phyloP scores from a whole-genome alignment of 30 jellyfish, hydroid and myxozoan genomes.

The Clytia hemisphaerica region DNA sequence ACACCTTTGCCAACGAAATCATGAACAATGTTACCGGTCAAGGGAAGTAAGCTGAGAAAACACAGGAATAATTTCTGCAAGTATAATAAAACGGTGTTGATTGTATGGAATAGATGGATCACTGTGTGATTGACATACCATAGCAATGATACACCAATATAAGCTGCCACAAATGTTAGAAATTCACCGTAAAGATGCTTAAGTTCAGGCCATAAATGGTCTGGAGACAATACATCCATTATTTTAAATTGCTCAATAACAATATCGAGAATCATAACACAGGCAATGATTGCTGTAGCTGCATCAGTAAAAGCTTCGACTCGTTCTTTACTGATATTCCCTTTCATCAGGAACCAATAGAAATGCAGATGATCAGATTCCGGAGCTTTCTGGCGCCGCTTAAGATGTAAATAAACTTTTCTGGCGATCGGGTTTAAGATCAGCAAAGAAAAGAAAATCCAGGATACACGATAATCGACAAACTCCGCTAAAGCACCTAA shows the following conservation, averaged over 20 bases:
- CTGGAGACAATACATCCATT: not conserved
- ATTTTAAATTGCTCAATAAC: conserved; percentile 27
- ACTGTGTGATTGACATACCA: conserved; percentile 34
- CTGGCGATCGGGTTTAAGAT: conserved; percentile 12
- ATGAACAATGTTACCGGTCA: conserved; percentile 19
- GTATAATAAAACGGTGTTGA: conserved; percentile 16
- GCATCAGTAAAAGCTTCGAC: conserved; percentile 39
- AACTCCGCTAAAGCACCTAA: conserved; percentile 15
- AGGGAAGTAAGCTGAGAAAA: conserved; percentile 15
- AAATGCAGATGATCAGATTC: conserved; percentile 10
- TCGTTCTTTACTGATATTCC: conserved; percentile 31
- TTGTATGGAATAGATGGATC: conserved; percentile 19
- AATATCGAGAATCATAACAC: conserved; percentile 24
- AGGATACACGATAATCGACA: not conserved
- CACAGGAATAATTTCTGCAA: conserved; percentile 22
- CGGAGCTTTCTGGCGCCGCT: conserved; percentile 1
- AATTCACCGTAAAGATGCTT: conserved; percentile 14
- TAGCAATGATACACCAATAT: conserved; percentile 8
- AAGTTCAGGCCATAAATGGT: conserved; percentile 6
- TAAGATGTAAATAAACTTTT: conserved; percentile 1
- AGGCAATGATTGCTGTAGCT: conserved; percentile 36
- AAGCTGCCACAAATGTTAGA: conserved; percentile 1
- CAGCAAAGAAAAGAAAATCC: conserved; percentile 26
- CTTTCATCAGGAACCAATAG: conserved; percentile 17
- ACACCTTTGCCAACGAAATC: not conserved